Percentiles rank a stretch among this genome's conserved stretches.
Conservation (phyloP, 2,113 vertebrate species). For the Chamaetylas fuelleborni region DNA sequence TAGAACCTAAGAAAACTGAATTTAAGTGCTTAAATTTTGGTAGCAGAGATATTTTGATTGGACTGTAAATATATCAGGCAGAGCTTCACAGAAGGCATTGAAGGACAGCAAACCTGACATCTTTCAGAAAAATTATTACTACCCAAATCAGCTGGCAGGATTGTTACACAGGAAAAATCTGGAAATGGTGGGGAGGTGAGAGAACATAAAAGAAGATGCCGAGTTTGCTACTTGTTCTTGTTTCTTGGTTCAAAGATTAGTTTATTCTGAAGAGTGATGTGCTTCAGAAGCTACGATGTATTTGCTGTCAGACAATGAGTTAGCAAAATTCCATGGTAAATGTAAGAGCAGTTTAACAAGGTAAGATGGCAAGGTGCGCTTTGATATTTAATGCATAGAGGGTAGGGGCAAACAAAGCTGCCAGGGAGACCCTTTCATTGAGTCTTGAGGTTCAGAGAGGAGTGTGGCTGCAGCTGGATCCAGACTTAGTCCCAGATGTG, state of each 20-base stretch:
- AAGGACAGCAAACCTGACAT: neutral
- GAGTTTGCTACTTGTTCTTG: neutral
- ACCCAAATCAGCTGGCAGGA: neutral
- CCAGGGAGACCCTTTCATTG: neutral
- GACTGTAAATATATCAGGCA: neutral
- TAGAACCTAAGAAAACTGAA: neutral
- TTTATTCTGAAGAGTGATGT: neutral
- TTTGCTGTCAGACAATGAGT: neutral
- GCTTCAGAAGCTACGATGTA: neutral
- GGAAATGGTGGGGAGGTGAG: neutral
- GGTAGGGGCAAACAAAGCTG: neutral
- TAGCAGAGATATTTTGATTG: neutral
- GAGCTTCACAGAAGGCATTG: neutral
- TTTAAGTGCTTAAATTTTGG: neutral
- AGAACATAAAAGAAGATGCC: neutral
- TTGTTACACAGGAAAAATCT: neutral
- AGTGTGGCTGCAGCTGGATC: neutral
- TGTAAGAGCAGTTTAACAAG: neutral
- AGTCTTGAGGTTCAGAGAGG: neutral
- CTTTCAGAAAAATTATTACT: neutral
- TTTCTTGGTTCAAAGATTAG: neutral
- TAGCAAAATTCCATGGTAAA: neutral
- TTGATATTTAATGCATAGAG: neutral
- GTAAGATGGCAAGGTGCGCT: neutral
- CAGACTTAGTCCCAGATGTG: no score